A percentile compares a stretch with the other conserved stretches of the same genome.
phyloP scores from a whole-genome alignment of 2,797 vertebrate species.

The Poeciliopsis infans region DNA sequence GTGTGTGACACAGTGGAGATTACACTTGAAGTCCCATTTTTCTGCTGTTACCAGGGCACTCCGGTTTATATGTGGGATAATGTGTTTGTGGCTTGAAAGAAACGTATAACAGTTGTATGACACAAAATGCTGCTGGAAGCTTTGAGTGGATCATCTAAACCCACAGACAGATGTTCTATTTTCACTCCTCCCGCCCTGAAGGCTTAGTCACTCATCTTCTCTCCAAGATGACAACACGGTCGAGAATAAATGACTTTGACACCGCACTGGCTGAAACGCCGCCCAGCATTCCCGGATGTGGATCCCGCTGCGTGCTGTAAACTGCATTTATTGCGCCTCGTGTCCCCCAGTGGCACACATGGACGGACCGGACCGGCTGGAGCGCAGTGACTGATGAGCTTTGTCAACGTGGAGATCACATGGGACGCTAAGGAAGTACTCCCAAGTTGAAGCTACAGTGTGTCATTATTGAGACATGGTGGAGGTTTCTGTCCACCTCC shows the following conservation, averaged over 20 bases:
- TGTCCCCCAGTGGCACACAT: conserved; percentile 38
- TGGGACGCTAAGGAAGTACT: conserved; percentile 35
- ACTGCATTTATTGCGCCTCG: conserved; percentile 40
- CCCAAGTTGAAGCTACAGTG: conserved; percentile 40
- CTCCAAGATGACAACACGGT: conserved; percentile 48
- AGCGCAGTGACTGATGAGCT: conserved; percentile 56
- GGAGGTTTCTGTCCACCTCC: conserved; percentile 36
- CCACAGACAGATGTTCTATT: conserved; percentile 56
- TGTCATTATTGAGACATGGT: conserved; percentile 39
- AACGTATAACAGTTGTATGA: conserved; percentile 12
- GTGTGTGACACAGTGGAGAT: conserved; percentile 46
- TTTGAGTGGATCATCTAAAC: conserved; percentile 38
- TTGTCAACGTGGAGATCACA: conserved; percentile 53
- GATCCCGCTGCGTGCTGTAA: conserved; percentile 2
- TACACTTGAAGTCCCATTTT: conserved; percentile 25
- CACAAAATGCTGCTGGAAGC: conserved; percentile 28
- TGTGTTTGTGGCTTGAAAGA: not conserved
- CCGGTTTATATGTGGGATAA: conserved; percentile 14
- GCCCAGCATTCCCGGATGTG: conserved; percentile 41
- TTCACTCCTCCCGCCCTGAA: conserved; percentile 35
- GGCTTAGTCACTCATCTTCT: conserved; percentile 55
- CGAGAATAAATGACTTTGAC: conserved; percentile 63
- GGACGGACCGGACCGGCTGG: conserved; percentile 52
- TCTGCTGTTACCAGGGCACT: conserved; percentile 17
- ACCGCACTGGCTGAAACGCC: conserved; percentile 49